These are phyloP conservation scores for Ips typographus DNA, from an alignment of 1,140 invertebrate species.

Conservation along the genomic window DNA sequence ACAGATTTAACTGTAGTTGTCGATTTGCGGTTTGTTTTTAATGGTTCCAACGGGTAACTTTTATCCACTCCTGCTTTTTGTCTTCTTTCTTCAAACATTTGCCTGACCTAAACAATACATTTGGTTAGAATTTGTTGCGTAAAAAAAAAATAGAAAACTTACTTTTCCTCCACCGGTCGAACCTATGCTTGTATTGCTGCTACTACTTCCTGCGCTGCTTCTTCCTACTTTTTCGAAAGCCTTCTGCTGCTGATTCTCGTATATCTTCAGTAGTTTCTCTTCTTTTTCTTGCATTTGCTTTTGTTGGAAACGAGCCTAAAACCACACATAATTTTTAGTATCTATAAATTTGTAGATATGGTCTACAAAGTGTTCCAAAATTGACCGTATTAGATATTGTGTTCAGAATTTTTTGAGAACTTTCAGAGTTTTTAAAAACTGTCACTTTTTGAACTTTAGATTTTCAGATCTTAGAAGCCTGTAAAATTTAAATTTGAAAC, in stretches of 20 bases:
- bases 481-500: no score
- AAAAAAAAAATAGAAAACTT: slow-evolving; percentile 15
- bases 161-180: slow-evolving; percentile 51
- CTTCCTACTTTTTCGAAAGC: slow-evolving; percentile 66
- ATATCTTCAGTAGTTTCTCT: slow-evolving; percentile 68
- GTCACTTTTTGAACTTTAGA: background rate
- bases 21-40: slow-evolving; percentile 51
- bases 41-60: slow-evolving; percentile 76
- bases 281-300: slow-evolving; percentile 72
- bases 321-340: background rate
- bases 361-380: background rate
- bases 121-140: background rate
- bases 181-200: slow-evolving; percentile 41
- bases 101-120: slow-evolving; percentile 55
- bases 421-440: background rate
- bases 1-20: slow-evolving; percentile 39
- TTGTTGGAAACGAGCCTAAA: slow-evolving; percentile 71
- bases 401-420: background rate
- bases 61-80: slow-evolving; percentile 73
- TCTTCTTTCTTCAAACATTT: slow-evolving; percentile 78
- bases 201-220: slow-evolving; percentile 59
- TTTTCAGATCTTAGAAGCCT: background rate
- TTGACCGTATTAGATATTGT: background rate
- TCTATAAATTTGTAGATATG: background rate
- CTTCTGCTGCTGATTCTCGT: slow-evolving; percentile 69